Conservation (phyloP, 2,113 vertebrate genomes). For the Melanerpes formicivorus region DNA sequence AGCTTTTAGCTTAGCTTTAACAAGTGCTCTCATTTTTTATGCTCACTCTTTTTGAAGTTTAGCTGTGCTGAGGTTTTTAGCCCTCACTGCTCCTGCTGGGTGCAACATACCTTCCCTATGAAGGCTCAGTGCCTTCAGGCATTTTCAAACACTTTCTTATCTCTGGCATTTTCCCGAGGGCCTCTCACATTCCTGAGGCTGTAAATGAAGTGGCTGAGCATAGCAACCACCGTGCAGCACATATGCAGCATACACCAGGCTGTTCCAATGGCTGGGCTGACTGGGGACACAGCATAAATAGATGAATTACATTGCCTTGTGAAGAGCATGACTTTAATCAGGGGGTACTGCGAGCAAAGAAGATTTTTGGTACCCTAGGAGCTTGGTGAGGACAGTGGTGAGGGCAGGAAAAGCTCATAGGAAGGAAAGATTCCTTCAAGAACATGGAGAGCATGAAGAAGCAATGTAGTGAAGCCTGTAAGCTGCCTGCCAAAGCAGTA, state of each 20-base stretch:
- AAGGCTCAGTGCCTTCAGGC: not conserved
- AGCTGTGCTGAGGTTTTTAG: not conserved
- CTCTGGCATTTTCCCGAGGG: constrained; percentile 28
- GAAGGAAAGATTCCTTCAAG: not conserved
- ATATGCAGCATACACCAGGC: not conserved
- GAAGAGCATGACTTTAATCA: constrained; percentile 32
- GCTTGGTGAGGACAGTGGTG: not conserved
- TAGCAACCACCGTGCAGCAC: not conserved
- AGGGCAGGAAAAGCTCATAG: not conserved
- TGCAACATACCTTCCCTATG: not conserved
- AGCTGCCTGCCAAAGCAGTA: not conserved
- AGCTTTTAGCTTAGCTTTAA: not conserved
- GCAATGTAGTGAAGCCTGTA: not conserved
- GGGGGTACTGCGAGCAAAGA: not conserved
- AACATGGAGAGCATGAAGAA: not conserved
- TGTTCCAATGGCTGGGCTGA: not conserved
- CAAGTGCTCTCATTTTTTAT: not conserved
- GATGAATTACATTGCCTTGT: not conserved
- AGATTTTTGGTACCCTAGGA: not conserved
- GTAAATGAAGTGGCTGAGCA: constrained; percentile 54
- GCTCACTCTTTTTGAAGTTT: not conserved
- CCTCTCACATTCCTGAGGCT: constrained; percentile 41
- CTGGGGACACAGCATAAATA: constrained; percentile 1
- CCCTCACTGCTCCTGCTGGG: not conserved
- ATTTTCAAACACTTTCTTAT: not conserved